Base-by-base conservation (phyloP, 2,113 vertebrate genomes). In the Peromyscus leucopus region DNA sequence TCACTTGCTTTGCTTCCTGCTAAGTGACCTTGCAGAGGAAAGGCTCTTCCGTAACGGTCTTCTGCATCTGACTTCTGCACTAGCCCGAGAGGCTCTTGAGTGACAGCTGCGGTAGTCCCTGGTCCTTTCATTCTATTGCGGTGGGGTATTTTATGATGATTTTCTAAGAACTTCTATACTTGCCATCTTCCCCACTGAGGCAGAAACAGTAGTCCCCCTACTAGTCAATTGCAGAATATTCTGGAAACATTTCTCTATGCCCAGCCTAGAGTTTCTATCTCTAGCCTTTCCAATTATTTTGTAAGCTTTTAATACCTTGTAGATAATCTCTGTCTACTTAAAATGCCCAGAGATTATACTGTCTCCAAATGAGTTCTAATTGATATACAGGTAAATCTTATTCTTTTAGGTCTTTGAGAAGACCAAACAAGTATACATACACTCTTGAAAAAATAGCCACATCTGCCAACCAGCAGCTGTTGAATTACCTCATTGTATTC, bases 321-420 rank as follows among this genome's bases (percentile, higher is more conserved):
- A 67, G 74, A 75, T 75, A 72, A 74, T 94, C 88, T 89, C 42
- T 51, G 51, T 97, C 84, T 86, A 48, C 79, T 94, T 95, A 61
- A 97, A 96, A 94, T 95, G 86, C 39, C 51, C 92, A 48, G 31
- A 79, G 67, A 26, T 96, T 96, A 95, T 84, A 75, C 74, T 92
- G 33, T 78, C 92, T 96, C 71, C 61, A 85, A 71, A 67, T 78
- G 57, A 90, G 65, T 39, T 36, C 51, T 87, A 90, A 46, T 39
- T 84, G 65, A 85, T 13, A 93, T 2, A 93, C 4, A 67, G n/a
- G 51, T 12, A 85, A 46, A 85, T 94, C 80, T 74, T 55, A 55
- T 57, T 94, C 22, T 65, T 42, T 46, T 39, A 17, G 22, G 15
- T 88, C 6, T 6, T 59, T 92, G n/a, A 61, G 76, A 93, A 90